Conservation (phyloP, 2,113 vertebrate species). For the Colossoma macropomum region DNA sequence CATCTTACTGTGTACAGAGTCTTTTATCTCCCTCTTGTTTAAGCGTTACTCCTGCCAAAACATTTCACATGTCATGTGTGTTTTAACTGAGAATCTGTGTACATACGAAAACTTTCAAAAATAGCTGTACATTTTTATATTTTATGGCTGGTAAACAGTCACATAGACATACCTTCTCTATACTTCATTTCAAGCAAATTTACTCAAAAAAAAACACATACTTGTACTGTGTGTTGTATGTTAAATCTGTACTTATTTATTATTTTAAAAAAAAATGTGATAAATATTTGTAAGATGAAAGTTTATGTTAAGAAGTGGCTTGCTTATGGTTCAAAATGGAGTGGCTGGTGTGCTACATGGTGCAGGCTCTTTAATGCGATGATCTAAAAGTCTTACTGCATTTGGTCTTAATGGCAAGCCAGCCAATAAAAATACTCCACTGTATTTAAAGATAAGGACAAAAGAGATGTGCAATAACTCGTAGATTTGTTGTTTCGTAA, state of each 20-base stretch:
- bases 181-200: conserved; percentile 24
- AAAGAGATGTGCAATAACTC: conserved; percentile 81
- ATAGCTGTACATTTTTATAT: conserved; percentile 54
- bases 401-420: conserved; percentile 71
- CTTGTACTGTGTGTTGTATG: conserved; percentile 30
- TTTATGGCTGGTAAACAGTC: conserved; percentile 16
- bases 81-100: conserved; percentile 37
- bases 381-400: conserved; percentile 75
- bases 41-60: conserved; percentile 44
- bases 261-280: conserved; percentile 35
- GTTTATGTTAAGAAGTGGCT: conserved; percentile 29
- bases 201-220: conserved; percentile 24
- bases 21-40: neutral
- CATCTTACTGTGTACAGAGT: conserved; percentile 5
- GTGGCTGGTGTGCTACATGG: conserved; percentile 34
- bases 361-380: conserved; percentile 49
- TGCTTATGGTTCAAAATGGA: neutral
- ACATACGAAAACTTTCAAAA: conserved; percentile 29
- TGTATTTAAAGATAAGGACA: conserved; percentile 73
- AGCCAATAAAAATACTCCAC: conserved; percentile 69
- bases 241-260: conserved; percentile 55
- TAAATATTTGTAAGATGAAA: conserved; percentile 28
- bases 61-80: conserved; percentile 4
- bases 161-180: conserved; percentile 12
- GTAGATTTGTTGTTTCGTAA: conserved; percentile 80